Evolutionary conservation across 2,797 vertebrate species (phyloP).

Genomic region (Leptodactylus fallax): DNA sequence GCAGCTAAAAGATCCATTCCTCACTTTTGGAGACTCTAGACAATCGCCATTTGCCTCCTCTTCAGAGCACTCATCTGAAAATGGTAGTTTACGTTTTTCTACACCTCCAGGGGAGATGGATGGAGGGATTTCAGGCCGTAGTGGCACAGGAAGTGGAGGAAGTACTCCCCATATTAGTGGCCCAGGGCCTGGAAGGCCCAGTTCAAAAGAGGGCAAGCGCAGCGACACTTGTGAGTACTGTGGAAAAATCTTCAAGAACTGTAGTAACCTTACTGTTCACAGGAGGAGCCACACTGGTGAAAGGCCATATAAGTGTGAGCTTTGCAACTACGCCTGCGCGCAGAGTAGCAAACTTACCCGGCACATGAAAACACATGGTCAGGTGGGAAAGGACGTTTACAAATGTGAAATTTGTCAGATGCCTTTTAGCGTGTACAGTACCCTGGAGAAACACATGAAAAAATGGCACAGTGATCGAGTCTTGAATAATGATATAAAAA

Average conservation of each 20-base stretch:
- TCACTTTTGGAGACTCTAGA: slow-evolving; percentile 98
- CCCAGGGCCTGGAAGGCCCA: slow-evolving; percentile 89
- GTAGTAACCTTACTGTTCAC: slow-evolving; percentile 99
- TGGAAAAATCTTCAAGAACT: slow-evolving; percentile 99
- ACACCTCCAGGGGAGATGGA: slow-evolving; percentile 98
- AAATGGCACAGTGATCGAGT: slow-evolving; percentile 99
- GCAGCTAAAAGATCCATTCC: slow-evolving; percentile 99
- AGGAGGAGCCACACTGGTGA: slow-evolving; percentile 99
- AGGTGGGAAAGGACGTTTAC: slow-evolving; percentile 99
- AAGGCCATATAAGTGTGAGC: slow-evolving; percentile 99
- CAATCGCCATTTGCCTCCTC: slow-evolving; percentile 99
- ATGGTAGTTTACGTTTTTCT: slow-evolving; percentile 98
- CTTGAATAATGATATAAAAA: slow-evolving; percentile 99
- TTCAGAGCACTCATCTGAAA: slow-evolving; percentile 98
- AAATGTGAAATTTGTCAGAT: slow-evolving; percentile 99
- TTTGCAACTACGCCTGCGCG: slow-evolving; percentile 99
- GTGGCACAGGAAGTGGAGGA: slow-evolving; percentile 96
- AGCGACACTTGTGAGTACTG: slow-evolving; percentile 99
- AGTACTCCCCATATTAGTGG: slow-evolving; percentile 98
- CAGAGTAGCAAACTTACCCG: slow-evolving; percentile 99
- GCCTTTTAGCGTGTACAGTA: slow-evolving; percentile 99
- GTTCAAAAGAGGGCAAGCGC: slow-evolving; percentile 97
- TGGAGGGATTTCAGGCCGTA: slow-evolving; percentile 96
- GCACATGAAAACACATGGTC: slow-evolving; percentile 99
- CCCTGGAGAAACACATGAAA: slow-evolving; percentile 99